Evolutionary conservation across 2,888 invertebrate species (phyloP), one percentile per base, ranked within the genome.

Genomic region (Drosophila meridiana): DNA sequence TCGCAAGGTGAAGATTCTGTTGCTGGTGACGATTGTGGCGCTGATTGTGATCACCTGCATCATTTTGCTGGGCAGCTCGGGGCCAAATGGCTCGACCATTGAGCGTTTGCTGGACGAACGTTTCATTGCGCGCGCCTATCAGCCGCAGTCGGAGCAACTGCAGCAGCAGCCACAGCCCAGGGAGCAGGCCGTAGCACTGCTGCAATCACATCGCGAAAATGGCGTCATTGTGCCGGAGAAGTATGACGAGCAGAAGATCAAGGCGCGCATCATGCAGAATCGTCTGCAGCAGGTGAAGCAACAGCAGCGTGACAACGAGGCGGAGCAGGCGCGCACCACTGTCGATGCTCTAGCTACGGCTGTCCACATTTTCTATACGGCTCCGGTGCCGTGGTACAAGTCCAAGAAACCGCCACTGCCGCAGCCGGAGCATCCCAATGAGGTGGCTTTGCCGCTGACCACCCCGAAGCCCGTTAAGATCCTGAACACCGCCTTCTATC

Each of bases 331-430:
- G 55, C 89, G 90, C 52, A 84, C 85, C 32, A 85, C 85, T 3
- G 55, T 92, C 60, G 91, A 93, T 20, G 78, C 76, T 40, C 72
- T 91, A 32, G 91, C 92, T 9, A 85, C 78, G 42, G 92, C 92
- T 43, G 87, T 93, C 57, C 93, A 93, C 68, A 93, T 93, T 6
- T 93, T 93, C 73, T 93, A 93, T 62, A 91, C 87, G 28, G 90
- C 92, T 4, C 93, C 92, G 0, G 92, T 93, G 62, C 86, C 90
- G 20, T 93, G 93, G 93, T 93, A 93, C 78, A 93, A 92, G 63
- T 87, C 89, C 3, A 92, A 91, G 28, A 92, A 92, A 40, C 83
- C 83, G n/a, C 77, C 90, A 38, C 69, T 78, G 30, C 80, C 88
- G 1, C 77, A 73, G 4, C 76, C 78, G 8, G 78, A 78, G 57